These are phyloP conservation scores for Ciconia boyciana DNA, from an alignment of 2,113 vertebrate species.

Conservation along the genomic window DNA sequence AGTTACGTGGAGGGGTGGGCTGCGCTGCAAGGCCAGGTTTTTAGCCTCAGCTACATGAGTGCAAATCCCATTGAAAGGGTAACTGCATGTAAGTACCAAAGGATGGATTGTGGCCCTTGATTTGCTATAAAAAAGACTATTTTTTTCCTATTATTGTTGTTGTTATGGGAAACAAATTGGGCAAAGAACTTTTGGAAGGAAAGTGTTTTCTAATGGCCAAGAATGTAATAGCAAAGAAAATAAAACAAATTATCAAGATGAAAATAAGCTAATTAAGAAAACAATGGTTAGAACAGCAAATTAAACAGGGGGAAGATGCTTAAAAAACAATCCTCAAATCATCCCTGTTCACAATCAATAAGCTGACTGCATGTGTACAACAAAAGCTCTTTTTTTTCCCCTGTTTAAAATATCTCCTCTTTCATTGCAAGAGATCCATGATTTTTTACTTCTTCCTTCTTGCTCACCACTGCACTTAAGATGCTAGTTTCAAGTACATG, in stretches of 20 bases:
- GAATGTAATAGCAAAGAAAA: background rate
- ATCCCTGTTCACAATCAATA: background rate
- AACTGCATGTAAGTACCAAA: background rate
- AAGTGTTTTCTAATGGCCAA: slow-evolving; percentile 1
- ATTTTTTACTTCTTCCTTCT: background rate
- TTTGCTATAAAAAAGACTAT: background rate
- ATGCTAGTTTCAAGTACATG: background rate
- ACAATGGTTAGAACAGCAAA: background rate
- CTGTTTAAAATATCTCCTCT: background rate
- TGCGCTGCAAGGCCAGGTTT: background rate
- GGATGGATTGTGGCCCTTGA: background rate
- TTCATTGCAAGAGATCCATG: background rate
- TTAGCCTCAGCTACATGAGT: background rate
- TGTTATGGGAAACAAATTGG: slow-evolving; percentile 19
- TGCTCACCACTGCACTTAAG: background rate
- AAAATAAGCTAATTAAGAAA: background rate
- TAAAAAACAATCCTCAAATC: background rate
- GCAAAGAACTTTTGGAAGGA: background rate
- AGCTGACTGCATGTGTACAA: background rate
- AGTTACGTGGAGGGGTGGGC: background rate
- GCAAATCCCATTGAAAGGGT: background rate
- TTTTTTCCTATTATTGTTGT: background rate
- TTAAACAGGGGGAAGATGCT: background rate
- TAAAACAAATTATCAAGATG: background rate
- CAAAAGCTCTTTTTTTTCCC: background rate